Conservation (phyloP, 2,888 invertebrate species). For the Nesidiocoris tenuis region DNA sequence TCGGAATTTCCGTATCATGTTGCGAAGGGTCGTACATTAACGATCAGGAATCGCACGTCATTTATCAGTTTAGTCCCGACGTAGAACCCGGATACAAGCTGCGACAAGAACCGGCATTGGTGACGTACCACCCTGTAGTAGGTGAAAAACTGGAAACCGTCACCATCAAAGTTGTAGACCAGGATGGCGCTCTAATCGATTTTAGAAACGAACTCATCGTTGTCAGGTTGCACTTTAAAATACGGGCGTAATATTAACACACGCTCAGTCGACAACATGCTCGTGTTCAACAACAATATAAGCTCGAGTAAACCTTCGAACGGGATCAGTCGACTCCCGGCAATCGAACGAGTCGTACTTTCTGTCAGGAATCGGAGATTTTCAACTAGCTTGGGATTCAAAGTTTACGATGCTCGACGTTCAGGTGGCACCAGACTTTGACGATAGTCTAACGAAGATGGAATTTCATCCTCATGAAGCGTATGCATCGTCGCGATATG, state of each 20-base stretch:
- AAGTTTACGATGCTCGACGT: not conserved
- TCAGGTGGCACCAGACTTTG: conserved; percentile 14
- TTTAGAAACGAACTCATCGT: conserved; percentile 32
- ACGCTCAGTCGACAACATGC: not conserved
- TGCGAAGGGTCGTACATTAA: conserved; percentile 27
- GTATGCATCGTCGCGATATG: conserved; percentile 49
- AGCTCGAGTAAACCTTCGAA: not conserved
- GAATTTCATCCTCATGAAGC: conserved; percentile 51
- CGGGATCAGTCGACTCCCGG: not conserved
- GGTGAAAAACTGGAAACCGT: conserved; percentile 11
- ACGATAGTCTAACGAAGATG: conserved; percentile 30
- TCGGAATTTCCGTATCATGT: not conserved
- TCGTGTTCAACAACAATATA: not conserved
- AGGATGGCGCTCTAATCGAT: conserved; percentile 20
- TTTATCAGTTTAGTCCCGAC: conserved; percentile 33
- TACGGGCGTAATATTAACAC: not conserved
- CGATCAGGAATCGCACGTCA: conserved; percentile 10
- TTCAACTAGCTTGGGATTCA: conserved; percentile 6
- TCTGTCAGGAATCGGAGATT: not conserved
- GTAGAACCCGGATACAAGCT: conserved; percentile 34
- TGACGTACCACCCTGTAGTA: conserved; percentile 33
- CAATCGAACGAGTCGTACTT: not conserved
- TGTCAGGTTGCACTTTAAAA: conserved; percentile 1
- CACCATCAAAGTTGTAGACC: conserved; percentile 32
- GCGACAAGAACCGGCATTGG: conserved; percentile 20